Evolutionary conservation across 1,140 invertebrate genomes (phyloP), one percentile per base, ranked within the genome.

Genomic region (Zaprionus kolodkinae): DNA sequence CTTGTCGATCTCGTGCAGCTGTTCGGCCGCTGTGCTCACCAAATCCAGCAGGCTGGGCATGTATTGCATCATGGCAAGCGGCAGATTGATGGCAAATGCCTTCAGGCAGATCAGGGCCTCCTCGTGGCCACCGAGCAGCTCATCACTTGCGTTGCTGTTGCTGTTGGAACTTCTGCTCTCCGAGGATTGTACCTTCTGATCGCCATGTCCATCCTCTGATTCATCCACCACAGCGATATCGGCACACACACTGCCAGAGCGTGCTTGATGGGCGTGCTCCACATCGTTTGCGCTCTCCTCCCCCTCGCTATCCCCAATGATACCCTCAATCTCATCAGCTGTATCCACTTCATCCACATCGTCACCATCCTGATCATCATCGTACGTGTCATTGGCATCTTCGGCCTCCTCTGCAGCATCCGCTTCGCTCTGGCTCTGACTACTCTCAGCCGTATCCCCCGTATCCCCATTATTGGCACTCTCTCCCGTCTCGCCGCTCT

Each of bases 91-190:
- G 11, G 56, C 56, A 15, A 73, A 36, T 1, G 45, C 13, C 38
- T 61, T 67, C 1, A 73, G 56, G 48, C 71, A 73, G 10, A 68
- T 4, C 4, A 73, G 2, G 0, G 71, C 71, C 48, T 73, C 64
- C 12, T 72, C 64, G 36, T 60, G 36, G 0, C 55, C 65, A 13
- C 48, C 30, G 5, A 52, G 1, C 13, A 35, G 21, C 27, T 27
- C 36, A 3, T 9, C 13, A 30, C n/a, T 30, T 11, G 11, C 12
- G 12, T 12, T 15, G 21, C 7, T 27, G 27, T 25, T 15, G 33
- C 30, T 6, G 15, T 3, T 4, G n/a, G 21, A 43, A 30, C 10
- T 11, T 11, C 63, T 59, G 1, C 63, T 60, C 3, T 12, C 13
- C 1, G 30, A 30, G n/a, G 21, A n/a, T 27, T 7, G 25, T 17